phyloP scores from a whole-genome alignment of 2,797 vertebrate species.

The Anguilla pacifica region DNA sequence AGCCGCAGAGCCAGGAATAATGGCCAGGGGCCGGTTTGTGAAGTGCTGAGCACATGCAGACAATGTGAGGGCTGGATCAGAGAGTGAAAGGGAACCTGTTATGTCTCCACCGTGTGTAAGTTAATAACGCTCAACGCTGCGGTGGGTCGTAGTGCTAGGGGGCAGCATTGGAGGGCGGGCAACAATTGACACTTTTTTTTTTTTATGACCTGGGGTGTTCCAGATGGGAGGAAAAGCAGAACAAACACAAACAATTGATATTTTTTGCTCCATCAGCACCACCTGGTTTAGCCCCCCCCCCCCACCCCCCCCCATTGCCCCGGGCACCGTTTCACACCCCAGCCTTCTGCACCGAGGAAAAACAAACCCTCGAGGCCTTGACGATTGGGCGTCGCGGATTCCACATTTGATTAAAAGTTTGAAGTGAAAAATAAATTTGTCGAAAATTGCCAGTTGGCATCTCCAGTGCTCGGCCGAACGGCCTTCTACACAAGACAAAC shows the following conservation, averaged over 20 bases:
- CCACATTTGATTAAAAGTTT: conserved; percentile 28
- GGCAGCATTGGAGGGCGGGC: conserved; percentile 1
- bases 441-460: not conserved
- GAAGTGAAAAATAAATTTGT: not conserved
- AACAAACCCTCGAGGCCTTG: not conserved
- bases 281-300: not conserved
- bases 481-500: not conserved
- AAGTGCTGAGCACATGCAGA: conserved; percentile 17
- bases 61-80: conserved; percentile 31
- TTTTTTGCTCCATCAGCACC: conserved; percentile 7
- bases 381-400: conserved; percentile 14
- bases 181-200: conserved; percentile 30
- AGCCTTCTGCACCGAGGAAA: not conserved
- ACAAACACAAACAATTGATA: conserved; percentile 12
- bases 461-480: not conserved
- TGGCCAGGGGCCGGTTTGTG: not conserved
- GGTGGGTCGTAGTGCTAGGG: not conserved
- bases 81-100: conserved; percentile 29
- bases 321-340: not conserved
- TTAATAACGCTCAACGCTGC: not conserved
- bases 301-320: too few relatives aligned
- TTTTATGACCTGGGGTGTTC: conserved; percentile 24
- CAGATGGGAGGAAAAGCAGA: conserved; percentile 30
- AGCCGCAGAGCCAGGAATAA: conserved; percentile 9
- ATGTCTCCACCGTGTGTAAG: not conserved